Evolutionary conservation across 2,888 invertebrate genomes (phyloP).

Genomic region (Pseudococcus jackbeardsleyi): DNA sequence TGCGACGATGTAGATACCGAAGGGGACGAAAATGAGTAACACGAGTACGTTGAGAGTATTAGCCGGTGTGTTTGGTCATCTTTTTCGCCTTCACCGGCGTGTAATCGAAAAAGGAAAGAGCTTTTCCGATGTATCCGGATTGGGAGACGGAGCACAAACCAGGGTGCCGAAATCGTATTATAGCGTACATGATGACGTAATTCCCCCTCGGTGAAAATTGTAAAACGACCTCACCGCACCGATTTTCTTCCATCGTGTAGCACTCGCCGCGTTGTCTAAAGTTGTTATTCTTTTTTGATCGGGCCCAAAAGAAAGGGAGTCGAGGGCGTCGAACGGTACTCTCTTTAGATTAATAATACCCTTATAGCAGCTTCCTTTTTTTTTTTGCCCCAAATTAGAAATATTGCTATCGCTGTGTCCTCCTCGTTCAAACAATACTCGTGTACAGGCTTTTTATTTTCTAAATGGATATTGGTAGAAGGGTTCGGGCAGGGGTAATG

Average conservation of each 20-base stretch:
- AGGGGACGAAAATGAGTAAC: neutral
- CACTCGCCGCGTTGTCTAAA: neutral
- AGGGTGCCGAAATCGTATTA: neutral
- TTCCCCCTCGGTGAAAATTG: neutral
- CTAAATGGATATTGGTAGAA: neutral
- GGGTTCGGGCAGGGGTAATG: neutral
- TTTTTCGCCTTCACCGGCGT: neutral
- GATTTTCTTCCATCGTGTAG: neutral
- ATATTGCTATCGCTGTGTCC: neutral
- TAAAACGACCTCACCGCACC: neutral
- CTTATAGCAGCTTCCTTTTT: neutral
- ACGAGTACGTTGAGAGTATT: neutral
- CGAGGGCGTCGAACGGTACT: conserved; percentile 1
- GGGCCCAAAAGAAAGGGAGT: neutral
- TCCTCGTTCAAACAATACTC: neutral
- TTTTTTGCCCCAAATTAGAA: neutral
- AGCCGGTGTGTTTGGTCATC: neutral
- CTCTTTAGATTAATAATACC: conserved; percentile 4
- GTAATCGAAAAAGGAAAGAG: neutral
- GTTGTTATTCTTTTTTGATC: neutral
- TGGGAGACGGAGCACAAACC: neutral
- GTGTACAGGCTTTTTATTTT: neutral
- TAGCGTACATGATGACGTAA: neutral
- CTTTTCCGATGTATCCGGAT: neutral
- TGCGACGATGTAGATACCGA: neutral